Base-by-base conservation (phyloP, 2,888 invertebrate genomes). In the Parapristionchus giblindavisi region DNA sequence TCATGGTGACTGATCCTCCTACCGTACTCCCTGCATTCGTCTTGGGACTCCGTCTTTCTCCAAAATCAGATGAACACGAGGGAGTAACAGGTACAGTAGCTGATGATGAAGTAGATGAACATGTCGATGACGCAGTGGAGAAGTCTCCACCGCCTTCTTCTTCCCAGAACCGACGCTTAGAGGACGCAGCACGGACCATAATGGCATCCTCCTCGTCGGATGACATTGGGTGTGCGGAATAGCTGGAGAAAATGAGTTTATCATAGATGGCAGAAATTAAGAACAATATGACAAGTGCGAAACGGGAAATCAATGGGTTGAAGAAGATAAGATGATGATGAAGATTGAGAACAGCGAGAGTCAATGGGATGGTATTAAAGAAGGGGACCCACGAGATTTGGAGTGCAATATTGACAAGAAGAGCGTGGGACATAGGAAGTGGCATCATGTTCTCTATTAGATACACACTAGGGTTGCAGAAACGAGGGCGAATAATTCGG, bases 171-270 rank as follows among this genome's bases (percentile, higher is more conserved):
- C 36, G 68, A 14, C 68, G 68, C 27, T 24, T 3, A n/a, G n/a
- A n/a, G n/a, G n/a, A n/a, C n/a, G n/a, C n/a, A n/a, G n/a, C n/a
- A n/a, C n/a, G n/a, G n/a, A n/a, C 48, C 17, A 40, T 52, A 34
- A 51, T 43, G 2, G 75, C 73, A 56, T 52, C 76, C 52, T 76
- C 74, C 32, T 76, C 77, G 11, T 72, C 58, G 14, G 76, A 65
- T 27, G 63, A 65, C 63, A 65, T 65, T 60, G 38, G 17, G 34
- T 24, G 56, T 8, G 11, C 24, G 56, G 6, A 6, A 52, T 5
- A 11, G 43, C 21, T 0, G 51, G 68, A 0, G 36, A 52, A 51
- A 52, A 36, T 68, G 52, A 36, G 1, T 1, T n/a, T 11, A 11
- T 14, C 11, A n/a, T 24, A 14, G n/a, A 56, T 56, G 17, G 24